Conservation (phyloP, 2,797 vertebrate species). For the Parauchenoglanis punctatus region DNA sequence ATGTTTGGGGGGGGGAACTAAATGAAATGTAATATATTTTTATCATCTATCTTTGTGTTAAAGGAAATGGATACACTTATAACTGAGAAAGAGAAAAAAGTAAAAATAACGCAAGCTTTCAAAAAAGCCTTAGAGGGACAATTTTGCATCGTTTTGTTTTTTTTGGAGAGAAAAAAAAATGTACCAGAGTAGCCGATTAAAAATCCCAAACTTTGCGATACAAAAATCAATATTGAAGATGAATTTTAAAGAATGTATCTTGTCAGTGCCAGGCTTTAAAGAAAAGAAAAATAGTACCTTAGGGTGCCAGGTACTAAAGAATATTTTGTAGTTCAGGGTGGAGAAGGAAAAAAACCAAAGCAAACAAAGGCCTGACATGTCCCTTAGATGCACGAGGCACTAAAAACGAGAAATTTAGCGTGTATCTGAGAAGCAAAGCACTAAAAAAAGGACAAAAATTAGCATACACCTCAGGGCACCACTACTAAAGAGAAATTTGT, state of each 20-base stretch:
- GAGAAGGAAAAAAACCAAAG: neutral
- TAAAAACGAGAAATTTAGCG: neutral
- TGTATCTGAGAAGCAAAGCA: neutral
- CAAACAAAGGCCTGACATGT: neutral
- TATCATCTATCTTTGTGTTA: too few species aligned
- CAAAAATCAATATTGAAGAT: neutral
- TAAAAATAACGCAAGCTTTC: neutral
- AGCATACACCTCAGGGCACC: neutral
- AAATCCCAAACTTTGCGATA: neutral
- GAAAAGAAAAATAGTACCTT: neutral
- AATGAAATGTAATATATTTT: neutral
- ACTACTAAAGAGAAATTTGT: neutral
- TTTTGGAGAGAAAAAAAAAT: neutral
- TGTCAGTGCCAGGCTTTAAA: neutral
- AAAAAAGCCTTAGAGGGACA: neutral
- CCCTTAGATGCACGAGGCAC: neutral
- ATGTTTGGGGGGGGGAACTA: neutral
- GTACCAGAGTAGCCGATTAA: neutral
- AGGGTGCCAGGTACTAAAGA: neutral
- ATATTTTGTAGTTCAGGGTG: neutral
- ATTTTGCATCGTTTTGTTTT: neutral
- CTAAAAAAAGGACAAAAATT: constrained; percentile 4
- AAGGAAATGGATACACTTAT: too few species aligned
- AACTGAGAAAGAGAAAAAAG: neutral
- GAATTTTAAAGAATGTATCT: neutral